phyloP scores from a whole-genome alignment of 2,888 invertebrate genomes.

The Xylophagus ater region DNA sequence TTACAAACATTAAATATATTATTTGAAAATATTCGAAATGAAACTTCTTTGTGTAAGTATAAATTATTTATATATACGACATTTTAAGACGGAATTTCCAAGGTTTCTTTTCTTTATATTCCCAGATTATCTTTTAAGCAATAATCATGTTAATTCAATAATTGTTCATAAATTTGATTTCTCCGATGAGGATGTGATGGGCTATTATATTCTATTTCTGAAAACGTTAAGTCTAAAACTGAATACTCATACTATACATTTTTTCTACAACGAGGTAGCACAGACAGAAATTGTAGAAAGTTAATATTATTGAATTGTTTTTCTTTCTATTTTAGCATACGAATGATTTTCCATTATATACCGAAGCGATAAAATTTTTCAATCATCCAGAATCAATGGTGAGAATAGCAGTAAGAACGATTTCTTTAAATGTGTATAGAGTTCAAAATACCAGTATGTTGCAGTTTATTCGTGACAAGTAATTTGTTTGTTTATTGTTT shows the following conservation, averaged over 20 bases:
- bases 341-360: slow-evolving; percentile 97
- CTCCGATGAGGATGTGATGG: slow-evolving; percentile 99
- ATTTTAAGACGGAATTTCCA: too few species aligned
- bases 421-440: slow-evolving; percentile 92
- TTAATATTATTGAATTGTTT: too few species aligned
- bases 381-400: slow-evolving; percentile 99
- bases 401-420: slow-evolving; percentile 92
- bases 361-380: slow-evolving; percentile 98
- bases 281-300: too few species aligned
- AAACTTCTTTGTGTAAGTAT: slow-evolving; percentile 94
- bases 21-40: slow-evolving; percentile 98
- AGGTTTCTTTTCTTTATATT: slow-evolving; percentile 26
- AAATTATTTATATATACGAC: neutral
- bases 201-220: slow-evolving; percentile 98
- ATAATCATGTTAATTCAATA: slow-evolving; percentile 99
- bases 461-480: slow-evolving; percentile 83
- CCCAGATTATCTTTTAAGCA: slow-evolving; percentile 95
- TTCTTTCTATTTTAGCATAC: slow-evolving; percentile 53
- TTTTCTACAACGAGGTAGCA: slow-evolving; percentile 92
- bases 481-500: slow-evolving; percentile 19
- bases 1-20: slow-evolving; percentile 96
- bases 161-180: slow-evolving; percentile 99
- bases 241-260: slow-evolving; percentile 97
- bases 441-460: slow-evolving; percentile 93
- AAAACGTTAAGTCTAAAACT: slow-evolving; percentile 96